Evolutionary conservation across 2,797 vertebrate genomes (phyloP).

Genomic region (Lagorchestes hirsutus): DNA sequence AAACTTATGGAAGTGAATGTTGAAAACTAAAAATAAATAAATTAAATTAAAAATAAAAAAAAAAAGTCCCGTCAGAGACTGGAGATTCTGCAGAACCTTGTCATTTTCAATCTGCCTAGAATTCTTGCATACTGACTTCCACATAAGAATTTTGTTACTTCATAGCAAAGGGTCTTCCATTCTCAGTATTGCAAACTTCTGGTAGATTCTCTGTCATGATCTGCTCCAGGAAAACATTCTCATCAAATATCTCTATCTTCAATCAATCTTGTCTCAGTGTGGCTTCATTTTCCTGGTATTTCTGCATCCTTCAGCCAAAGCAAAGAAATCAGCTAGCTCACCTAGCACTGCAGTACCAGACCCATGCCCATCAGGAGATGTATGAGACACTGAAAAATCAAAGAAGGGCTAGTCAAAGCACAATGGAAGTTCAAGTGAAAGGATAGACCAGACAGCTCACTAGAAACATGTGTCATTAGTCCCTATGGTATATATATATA

Average conservation of each 20-base stretch:
- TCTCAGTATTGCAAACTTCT: conserved; percentile 45
- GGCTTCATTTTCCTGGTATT: conserved; percentile 93
- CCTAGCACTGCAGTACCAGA: conserved; percentile 87
- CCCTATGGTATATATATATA: conserved; percentile 41
- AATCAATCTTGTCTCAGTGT: conserved; percentile 91
- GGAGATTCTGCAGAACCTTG: conserved; percentile 59
- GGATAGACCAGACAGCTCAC: conserved; percentile 90
- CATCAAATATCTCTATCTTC: background rate
- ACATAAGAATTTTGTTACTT: conserved; percentile 80
- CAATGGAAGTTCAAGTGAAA: conserved; percentile 93
- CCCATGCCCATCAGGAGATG: conserved; percentile 91
- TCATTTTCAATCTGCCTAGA: conserved; percentile 48
- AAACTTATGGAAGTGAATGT: too few relatives aligned
- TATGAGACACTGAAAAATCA: conserved; percentile 91
- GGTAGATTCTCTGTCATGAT: conserved; percentile 77
- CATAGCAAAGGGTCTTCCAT: conserved; percentile 70
- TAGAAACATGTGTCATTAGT: conserved; percentile 88
- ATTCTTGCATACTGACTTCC: conserved; percentile 79
- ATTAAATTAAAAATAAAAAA: too few relatives aligned
- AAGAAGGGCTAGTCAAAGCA: conserved; percentile 83
- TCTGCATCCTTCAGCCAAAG: conserved; percentile 92
- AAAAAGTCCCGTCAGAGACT: too few relatives aligned
- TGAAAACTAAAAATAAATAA: too few relatives aligned
- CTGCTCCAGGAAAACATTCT: background rate
- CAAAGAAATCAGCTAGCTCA: conserved; percentile 86